Percentiles rank a stretch among this genome's conserved stretches.
These are phyloP conservation scores for Pyrgilauda ruficollis DNA, from an alignment of 2,113 vertebrate species.

Conservation along the genomic window DNA sequence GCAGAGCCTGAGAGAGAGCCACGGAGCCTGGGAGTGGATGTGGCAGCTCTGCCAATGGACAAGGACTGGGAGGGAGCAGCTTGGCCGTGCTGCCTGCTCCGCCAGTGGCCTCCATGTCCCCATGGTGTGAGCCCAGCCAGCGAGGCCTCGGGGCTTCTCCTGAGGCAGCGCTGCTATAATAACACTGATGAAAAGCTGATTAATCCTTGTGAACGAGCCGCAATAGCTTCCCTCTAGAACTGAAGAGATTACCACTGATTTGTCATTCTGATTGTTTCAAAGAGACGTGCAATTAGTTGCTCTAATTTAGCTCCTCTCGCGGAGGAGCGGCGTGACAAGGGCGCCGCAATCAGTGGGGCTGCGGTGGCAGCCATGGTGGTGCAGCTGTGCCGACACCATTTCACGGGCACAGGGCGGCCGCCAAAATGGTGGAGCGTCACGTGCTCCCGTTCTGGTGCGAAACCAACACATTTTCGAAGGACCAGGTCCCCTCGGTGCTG, in stretches of 20 bases:
- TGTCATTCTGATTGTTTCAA: conserved; percentile 62
- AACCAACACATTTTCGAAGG: accelerated
- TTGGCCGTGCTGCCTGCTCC: neutral
- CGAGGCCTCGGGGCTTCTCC: neutral
- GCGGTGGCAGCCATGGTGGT: neutral
- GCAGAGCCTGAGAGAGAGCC: accelerated
- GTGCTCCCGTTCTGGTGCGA: neutral
- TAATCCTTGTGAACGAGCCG: conserved; percentile 23
- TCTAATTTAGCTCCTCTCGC: conserved; percentile 40
- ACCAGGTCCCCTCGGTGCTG: accelerated
- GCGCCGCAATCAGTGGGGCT: neutral
- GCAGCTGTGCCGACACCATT: conserved; percentile 16
- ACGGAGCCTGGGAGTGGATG: accelerated
- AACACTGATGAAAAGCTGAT: conserved; percentile 64
- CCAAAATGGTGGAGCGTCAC: neutral
- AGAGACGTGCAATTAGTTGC: conserved; percentile 62
- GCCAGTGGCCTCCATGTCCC: neutral
- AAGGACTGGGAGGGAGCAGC: neutral
- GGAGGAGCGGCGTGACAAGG: neutral
- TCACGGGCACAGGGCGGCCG: accelerated
- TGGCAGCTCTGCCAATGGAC: neutral
- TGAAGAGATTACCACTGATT: conserved; percentile 57
- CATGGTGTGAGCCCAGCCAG: neutral
- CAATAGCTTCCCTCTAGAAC: conserved; percentile 43
- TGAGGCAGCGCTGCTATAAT: neutral